Evolutionary conservation across 2,888 invertebrate species (phyloP), one percentile per base, ranked within the genome.

Genomic region (Chirona hameri): DNA sequence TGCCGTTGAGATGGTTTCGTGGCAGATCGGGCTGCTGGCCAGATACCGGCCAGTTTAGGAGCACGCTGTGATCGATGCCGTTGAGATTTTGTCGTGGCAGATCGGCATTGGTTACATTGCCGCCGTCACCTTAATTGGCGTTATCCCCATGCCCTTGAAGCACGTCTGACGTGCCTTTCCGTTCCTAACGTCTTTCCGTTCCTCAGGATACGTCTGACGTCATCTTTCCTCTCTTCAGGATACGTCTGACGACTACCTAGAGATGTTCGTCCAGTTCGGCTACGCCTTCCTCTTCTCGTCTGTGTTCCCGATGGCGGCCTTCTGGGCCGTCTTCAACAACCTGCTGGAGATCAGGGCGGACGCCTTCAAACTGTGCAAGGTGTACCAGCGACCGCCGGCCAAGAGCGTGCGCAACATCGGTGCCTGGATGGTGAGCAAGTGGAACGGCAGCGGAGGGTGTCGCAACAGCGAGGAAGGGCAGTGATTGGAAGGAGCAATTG

Each of bases 191-290:
- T 24, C 48, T 21, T 39, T 65, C 69, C 31, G 27, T 27, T 29
- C 18, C 18, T 18, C 87, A 91, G 90, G 93, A 92, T 83, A 39
- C 39, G 39, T 39, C 39, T 39, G 39, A 39, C 39, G 39, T 18
- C 48, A 46, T 24, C 48, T 21, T 39, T 65, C 69, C 31, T 48
- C 29, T 29, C 18, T 14, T 18, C 87, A 91, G 90, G 93, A 92
- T 83, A 93, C 93, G 0, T 92, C 93, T 87, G 93, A 93, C 87
- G 94, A 94, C 87, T 94, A 93, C 87, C 88, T 94, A 85, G 94
- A 94, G 88, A 90, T 94, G 88, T 94, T 93, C 87, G 91, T 93
- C 81, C 94, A 94, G 88, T 94, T 93, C 86, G 94, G 94, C 81
- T 94, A 93, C 88, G 93, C 93, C 7, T 93, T 93, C 84, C 89